Base-by-base conservation (phyloP, 1,140 invertebrate species). In the Sinonovacula constricta region DNA sequence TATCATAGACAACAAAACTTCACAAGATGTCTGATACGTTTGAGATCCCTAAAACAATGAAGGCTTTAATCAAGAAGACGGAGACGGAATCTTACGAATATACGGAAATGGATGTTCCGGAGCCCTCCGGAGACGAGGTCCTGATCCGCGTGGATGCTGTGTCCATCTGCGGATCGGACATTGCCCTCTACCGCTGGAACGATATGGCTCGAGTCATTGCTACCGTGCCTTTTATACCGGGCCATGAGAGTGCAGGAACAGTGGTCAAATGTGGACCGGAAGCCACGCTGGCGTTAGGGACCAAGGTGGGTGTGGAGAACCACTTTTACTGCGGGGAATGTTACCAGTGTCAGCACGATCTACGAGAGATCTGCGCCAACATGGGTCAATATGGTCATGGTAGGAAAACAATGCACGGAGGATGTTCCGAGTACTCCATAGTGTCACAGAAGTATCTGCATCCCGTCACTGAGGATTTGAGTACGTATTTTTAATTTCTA, bases 381-480 rank as follows among this genome's bases (percentile, higher is more conserved):
- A 88, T 89, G 88, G 87, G 86, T 0, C 88, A 89, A 76, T 89
- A 86, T 77, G 88, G 88, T 12, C 88, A 89, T 62, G 88, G 88
- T 2, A 84, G 81, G 59, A 81, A 86, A 71, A 89, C 88, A 12
- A 76, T 81, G 51, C 84, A 88, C 68, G 88, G 88, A 24, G 88
- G 87, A 0, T 88, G 87, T 60, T 87, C 86, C 10, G 85, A 89
- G 51, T 89, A 89, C 62, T 86, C 85, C 15, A 83, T 87, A 39
- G 88, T 89, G 1, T 81, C 87, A n/a, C 84, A 82, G 10, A 86
- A 85, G 66, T 89, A 87, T 59, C 75, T 87, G 18, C 88, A 87
- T 60, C 39, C 53, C 14, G 57, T 89, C 24, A 87, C 78, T 30
- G 79, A 80, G 71, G 71, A 84, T 68, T 45, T 89, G 12, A 83